Percentiles rank a stretch among this genome's conserved stretches.
Evolutionary conservation across 2,888 invertebrate species (phyloP).

Genomic region (Archips crataeganus): DNA sequence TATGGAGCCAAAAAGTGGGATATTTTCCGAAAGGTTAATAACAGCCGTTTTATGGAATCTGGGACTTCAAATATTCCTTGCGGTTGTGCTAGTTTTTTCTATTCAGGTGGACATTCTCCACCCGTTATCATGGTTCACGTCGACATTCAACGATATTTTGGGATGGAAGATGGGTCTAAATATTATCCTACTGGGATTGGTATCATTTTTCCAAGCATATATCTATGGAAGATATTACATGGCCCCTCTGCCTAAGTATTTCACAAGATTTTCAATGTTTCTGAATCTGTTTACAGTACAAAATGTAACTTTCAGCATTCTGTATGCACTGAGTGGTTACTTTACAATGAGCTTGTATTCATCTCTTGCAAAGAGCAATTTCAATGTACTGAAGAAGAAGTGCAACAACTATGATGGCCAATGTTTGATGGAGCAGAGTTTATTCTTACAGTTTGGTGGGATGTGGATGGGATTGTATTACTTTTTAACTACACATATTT

Average conservation of each 20-base stretch:
- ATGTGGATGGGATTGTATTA: constrained; percentile 88
- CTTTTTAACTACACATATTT: constrained; percentile 85
- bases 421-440: constrained; percentile 88
- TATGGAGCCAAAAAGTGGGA: constrained; percentile 81
- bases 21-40: constrained; percentile 86
- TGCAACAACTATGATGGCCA: constrained; percentile 78
- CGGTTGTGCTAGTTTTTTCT: constrained; percentile 79
- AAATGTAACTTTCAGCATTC: constrained; percentile 81
- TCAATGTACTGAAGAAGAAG: constrained; percentile 79
- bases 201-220: constrained; percentile 90
- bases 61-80: constrained; percentile 81
- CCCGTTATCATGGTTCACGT: constrained; percentile 88
- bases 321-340: constrained; percentile 88
- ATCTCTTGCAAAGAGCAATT: constrained; percentile 87
- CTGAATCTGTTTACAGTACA: constrained; percentile 87
- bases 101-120: constrained; percentile 88
- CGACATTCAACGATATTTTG: constrained; percentile 85
- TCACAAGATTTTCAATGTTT: constrained; percentile 89
- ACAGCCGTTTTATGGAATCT: constrained; percentile 87
- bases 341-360: constrained; percentile 90
- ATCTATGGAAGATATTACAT: constrained; percentile 90
- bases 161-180: constrained; percentile 88
- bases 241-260: constrained; percentile 85
- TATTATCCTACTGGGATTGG: constrained; percentile 86
- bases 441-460: constrained; percentile 89